Conservation (phyloP, 2,888 invertebrate species). For the Euproctis similis region DNA sequence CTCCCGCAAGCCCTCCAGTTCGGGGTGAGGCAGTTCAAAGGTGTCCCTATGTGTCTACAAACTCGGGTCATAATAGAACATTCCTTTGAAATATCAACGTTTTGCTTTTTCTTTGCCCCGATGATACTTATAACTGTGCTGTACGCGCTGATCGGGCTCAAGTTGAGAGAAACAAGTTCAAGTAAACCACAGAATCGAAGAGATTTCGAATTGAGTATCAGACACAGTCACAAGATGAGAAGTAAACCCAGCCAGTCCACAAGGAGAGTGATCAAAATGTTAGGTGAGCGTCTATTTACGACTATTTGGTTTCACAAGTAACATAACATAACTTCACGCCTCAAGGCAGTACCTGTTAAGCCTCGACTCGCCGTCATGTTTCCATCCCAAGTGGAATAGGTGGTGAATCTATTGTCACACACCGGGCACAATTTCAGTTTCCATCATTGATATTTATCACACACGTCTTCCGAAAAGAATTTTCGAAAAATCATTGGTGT, state of each 20-base stretch:
- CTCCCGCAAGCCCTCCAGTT: conserved; percentile 79
- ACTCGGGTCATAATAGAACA: conserved; percentile 72
- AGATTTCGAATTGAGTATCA: conserved; percentile 32
- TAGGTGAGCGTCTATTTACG: conserved; percentile 73
- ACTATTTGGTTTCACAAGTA: too few relatives aligned
- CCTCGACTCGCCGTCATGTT: too few relatives aligned
- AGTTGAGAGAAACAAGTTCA: conserved; percentile 68
- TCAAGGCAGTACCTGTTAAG: too few relatives aligned
- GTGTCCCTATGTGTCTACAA: conserved; percentile 66
- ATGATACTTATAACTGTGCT: conserved; percentile 85
- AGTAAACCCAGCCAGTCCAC: conserved; percentile 76
- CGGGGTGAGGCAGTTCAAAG: conserved; percentile 51
- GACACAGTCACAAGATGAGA: conserved; percentile 35
- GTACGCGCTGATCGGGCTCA: conserved; percentile 80
- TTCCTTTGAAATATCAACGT: conserved; percentile 82
- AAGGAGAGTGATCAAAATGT: conserved; percentile 83
- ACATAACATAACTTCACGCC: too few relatives aligned
- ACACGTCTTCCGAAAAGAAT: too few relatives aligned
- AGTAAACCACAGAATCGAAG: conserved; percentile 40
- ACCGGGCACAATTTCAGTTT: too few relatives aligned
- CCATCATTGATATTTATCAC: too few relatives aligned
- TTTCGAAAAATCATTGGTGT: too few relatives aligned
- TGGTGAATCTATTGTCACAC: too few relatives aligned
- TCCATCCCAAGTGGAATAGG: too few relatives aligned
- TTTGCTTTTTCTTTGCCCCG: conserved; percentile 84